Base-by-base conservation (phyloP, 2,113 vertebrate species). In the Cariama cristata region DNA sequence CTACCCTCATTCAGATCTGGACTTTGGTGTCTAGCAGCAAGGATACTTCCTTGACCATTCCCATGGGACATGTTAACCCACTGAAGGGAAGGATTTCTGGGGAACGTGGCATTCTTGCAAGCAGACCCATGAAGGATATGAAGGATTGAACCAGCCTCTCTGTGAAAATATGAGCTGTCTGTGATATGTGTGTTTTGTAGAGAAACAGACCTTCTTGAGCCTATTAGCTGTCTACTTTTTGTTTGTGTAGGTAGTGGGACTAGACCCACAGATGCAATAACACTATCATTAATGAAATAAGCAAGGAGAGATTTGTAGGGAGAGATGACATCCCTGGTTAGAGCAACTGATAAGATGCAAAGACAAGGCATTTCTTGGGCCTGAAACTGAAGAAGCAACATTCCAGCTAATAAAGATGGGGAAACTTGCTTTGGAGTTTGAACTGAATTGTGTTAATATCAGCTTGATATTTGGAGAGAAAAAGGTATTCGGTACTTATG, bases 331-430 rank as follows among this genome's bases (percentile, higher is more conserved):
- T 33, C 23, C 45, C 11, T 67, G 50, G 32, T 74, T 86, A 95
- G 52, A 89, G 26, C 38, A 95, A 74, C 60, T 47, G 80, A 77
- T 86, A 84, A 92, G 72, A 84, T 86, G 68, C 28, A 84, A 86
- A 93, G 21, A 73, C 19, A 62, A 79, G 47, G 11, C 15, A 71
- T 89, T 79, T 87, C 76, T 89, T 87, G 56, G 60, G 60, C n/a
- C 44, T 91, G 76, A 89, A 95, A 72, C 56, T 42, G 56, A 96
- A 93, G 69, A 72, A 82, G 19, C 40, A 81, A 71, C 80, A 63
- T 96, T 91, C 83, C 80, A 87, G 20, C 15, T 75, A 52, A 75
- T 64, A 90, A 94, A 82, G 49, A 49, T 58, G 42, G 49, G 28
- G 40, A 79, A 88, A 64, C 53, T 58, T 88, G 62, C 40, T 87